phyloP scores from a whole-genome alignment of 2,113 vertebrate species.

The Chauna torquata region DNA sequence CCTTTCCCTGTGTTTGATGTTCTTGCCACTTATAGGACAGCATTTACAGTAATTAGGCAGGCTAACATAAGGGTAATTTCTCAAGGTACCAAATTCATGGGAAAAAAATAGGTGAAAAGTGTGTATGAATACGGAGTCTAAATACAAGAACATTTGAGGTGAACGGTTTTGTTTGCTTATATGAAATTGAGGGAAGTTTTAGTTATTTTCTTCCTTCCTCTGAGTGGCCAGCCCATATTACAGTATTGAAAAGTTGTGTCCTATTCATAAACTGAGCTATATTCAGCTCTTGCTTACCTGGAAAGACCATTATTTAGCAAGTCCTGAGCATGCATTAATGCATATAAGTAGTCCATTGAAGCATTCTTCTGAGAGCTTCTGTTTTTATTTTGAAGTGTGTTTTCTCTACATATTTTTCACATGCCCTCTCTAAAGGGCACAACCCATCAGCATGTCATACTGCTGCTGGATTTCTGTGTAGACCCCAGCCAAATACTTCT shows the following conservation, averaged over 20 bases:
- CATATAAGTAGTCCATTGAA: not conserved
- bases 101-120: not conserved
- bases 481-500: not conserved
- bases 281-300: not conserved
- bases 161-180: not conserved
- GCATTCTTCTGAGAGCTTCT: not conserved
- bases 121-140: not conserved
- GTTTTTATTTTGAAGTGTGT: not conserved
- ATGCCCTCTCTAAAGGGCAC: not conserved
- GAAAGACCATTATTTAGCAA: not conserved
- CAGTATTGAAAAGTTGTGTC: not conserved
- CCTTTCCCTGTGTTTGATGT: not conserved
- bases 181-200: not conserved
- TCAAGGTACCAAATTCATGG: not conserved
- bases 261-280: not conserved
- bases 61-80: not conserved
- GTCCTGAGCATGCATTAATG: not conserved
- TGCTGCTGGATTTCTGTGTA: not conserved
- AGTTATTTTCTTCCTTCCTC: not conserved
- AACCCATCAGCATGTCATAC: not conserved
- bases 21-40: fast-evolving
- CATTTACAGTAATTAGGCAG: not conserved
- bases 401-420: not conserved
- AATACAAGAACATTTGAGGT: not conserved
- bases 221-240: not conserved